Evolutionary conservation across 1,140 invertebrate genomes (phyloP).

Genomic region (Penaeus vannamei): DNA sequence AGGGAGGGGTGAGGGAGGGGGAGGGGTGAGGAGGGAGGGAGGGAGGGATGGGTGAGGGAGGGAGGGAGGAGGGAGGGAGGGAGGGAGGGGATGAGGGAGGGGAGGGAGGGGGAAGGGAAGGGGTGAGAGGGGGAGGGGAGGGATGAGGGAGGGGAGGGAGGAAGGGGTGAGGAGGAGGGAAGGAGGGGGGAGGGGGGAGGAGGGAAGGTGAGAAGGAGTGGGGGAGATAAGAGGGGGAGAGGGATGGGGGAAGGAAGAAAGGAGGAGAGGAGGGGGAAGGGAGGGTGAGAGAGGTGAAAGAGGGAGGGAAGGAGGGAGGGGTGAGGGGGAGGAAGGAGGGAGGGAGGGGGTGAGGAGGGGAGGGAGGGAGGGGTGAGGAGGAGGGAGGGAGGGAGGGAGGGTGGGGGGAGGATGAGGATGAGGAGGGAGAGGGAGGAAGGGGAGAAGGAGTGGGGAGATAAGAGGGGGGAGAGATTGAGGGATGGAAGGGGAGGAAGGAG

Average conservation of each 20-base stretch:
- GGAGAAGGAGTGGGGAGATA: background rate
- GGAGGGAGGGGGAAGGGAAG: background rate
- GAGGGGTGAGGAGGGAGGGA: background rate
- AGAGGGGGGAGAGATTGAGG: background rate
- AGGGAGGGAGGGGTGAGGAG: too few species aligned
- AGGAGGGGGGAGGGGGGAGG: background rate
- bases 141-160: background rate
- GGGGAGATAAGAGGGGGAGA: background rate
- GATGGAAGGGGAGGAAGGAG: background rate
- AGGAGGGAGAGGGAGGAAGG: too few species aligned
- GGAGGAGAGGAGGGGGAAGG: background rate
- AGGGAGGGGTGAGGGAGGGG: too few species aligned
- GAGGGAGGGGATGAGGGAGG: background rate
- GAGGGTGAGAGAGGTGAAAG: too few species aligned
- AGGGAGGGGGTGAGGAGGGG: background rate
- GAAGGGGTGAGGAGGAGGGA: background rate
- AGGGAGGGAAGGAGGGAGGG: background rate
- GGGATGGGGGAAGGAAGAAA: background rate
- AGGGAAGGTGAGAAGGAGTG: too few species aligned
- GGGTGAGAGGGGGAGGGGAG: background rate
- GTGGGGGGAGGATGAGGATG: too few species aligned
- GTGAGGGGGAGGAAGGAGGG: background rate
- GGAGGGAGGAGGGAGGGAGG: background rate
- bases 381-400: background rate
- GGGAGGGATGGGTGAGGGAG: background rate